These are phyloP conservation scores for Thalassarche chlororhynchos DNA, from an alignment of 2,113 vertebrate species.

Conservation along the genomic window DNA sequence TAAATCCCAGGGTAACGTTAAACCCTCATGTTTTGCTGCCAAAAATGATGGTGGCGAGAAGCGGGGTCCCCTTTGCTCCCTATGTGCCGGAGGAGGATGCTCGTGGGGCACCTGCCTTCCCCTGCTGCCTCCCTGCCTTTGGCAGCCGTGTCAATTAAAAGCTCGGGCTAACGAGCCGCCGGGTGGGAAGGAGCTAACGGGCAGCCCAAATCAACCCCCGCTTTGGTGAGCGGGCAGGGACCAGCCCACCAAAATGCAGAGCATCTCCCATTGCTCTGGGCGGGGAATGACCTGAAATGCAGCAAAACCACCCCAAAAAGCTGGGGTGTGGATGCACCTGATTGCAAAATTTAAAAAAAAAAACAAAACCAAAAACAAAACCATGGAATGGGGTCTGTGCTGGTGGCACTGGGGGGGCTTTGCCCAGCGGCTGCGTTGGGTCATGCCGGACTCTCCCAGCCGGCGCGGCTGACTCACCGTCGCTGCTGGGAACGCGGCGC, in stretches of 20 bases:
- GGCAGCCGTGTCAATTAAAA: neutral
- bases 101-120: neutral
- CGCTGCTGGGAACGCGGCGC: rapidly evolving
- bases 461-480: neutral
- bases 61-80: neutral
- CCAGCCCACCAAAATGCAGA: neutral
- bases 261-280: neutral
- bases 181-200: neutral
- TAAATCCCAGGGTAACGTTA: rapidly evolving
- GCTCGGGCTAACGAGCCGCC: neutral
- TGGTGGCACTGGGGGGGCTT: rapidly evolving
- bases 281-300: neutral
- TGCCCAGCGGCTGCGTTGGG: rapidly evolving
- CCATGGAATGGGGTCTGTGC: neutral
- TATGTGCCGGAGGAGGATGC: neutral
- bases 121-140: neutral
- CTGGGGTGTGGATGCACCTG: rapidly evolving
- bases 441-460: neutral
- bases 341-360: neutral
- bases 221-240: neutral
- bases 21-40: neutral
- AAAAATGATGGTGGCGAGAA: neutral
- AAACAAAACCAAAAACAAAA: too few relatives aligned
- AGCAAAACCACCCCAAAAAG: neutral
- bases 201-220: neutral